Base-by-base conservation (phyloP, 1,140 invertebrate species). In the Thalassaphorura encarpata region DNA sequence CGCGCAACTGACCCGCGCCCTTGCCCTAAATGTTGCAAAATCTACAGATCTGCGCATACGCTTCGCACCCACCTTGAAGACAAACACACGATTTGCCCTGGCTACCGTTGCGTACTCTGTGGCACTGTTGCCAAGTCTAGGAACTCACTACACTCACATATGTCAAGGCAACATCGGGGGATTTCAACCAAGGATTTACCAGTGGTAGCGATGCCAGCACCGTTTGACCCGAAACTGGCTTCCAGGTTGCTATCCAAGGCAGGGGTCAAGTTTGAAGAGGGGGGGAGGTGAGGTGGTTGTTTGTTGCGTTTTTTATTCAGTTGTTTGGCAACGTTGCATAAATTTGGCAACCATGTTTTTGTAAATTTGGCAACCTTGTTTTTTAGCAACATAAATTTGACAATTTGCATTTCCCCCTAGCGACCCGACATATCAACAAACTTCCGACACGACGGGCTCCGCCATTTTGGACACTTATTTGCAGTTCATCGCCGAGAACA, bases 151-250 rank as follows among this genome's bases (percentile, higher is more conserved):
- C 88, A 91, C 71, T 91, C 87, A 23, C 89, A 93, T 72, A 93
- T 93, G 89, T 87, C 84, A 46, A 80, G 88, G 19, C 88, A 91
- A 69, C 88, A 91, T 69, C 80, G 89, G 24, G 89, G 89, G 42
- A 91, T 93, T 67, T 89, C 85, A 66, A 91, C 89, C 41, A 91
- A 91, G 76, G 88, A 91, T 69, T 75, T 93, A 49, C 89, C 89
- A 3, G 87, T 92, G 13, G 69, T 90, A 60, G 87, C 87, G 29
- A 90, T 92, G 88, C 89, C 88, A 8, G 85, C 85, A 48, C 82
- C 86, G 2, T 92, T 91, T 68, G 87, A 91, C 72, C 87, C 89
- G 0, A 86, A 89, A 56, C 76, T 92, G 19, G 88, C 89, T 19
- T 78, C 73, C 39, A 80, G 83, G 52, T 74, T 91, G 47, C 69